These are phyloP conservation scores for Lithobates pipiens DNA, from an alignment of 2,797 vertebrate species.

Conservation along the genomic window DNA sequence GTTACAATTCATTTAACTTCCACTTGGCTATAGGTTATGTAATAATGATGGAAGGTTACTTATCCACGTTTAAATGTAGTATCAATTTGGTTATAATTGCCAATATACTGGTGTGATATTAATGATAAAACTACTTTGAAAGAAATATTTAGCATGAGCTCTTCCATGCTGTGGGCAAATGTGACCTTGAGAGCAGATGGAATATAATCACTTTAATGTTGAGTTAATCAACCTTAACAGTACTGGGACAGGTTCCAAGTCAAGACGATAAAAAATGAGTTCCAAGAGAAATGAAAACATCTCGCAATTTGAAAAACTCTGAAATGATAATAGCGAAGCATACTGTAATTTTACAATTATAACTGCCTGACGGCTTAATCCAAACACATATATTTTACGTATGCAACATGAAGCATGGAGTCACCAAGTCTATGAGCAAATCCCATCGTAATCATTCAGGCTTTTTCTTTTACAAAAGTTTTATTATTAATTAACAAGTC, in stretches of 20 bases:
- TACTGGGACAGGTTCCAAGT: constrained; percentile 70
- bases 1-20: not conserved
- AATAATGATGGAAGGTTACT: not conserved
- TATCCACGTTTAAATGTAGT: not conserved
- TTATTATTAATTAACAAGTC: too few relatives aligned
- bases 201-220: constrained; percentile 73
- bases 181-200: constrained; percentile 76
- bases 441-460: too few relatives aligned
- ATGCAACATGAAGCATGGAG: too few relatives aligned
- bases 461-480: too few relatives aligned
- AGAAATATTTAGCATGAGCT: not conserved
- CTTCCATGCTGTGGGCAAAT: constrained; percentile 52
- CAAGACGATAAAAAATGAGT: constrained; percentile 64
- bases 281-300: not conserved
- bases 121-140: not conserved
- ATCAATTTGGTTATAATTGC: not conserved
- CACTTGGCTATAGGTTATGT: not conserved
- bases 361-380: too few relatives aligned
- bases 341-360: too few relatives aligned
- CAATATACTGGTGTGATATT: not conserved
- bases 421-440: too few relatives aligned
- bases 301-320: too few relatives aligned
- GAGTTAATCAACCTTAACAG: constrained; percentile 73
- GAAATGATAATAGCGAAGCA: too few relatives aligned
- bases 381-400: too few relatives aligned